Percentiles rank a stretch among this genome's conserved stretches.
Evolutionary conservation across 2,888 invertebrate genomes (phyloP).

Genomic region (Abrostola tripartita): DNA sequence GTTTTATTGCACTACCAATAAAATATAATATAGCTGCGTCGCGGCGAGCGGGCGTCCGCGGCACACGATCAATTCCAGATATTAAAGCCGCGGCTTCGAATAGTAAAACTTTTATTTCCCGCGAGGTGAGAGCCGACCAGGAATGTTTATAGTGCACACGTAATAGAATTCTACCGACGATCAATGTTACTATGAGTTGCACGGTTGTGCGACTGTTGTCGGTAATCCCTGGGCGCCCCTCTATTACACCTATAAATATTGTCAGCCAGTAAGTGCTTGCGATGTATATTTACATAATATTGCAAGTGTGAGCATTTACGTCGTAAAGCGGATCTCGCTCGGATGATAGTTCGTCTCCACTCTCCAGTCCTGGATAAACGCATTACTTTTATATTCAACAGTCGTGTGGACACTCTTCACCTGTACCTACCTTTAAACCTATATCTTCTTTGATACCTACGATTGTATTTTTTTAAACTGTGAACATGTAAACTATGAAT

Average conservation of each 20-base stretch:
- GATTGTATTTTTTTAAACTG: no score
- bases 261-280: constrained; percentile 23
- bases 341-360: constrained; percentile 19
- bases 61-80: constrained; percentile 68
- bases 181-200: constrained; percentile 53
- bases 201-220: constrained; percentile 17
- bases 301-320: constrained; percentile 31
- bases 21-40: constrained; percentile 63
- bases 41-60: constrained; percentile 18
- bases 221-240: constrained; percentile 34
- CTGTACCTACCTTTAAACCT: constrained; percentile 7
- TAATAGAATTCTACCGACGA: constrained; percentile 69
- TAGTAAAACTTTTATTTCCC: constrained; percentile 79
- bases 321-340: constrained; percentile 21
- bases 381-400: constrained; percentile 44
- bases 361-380: constrained; percentile 26
- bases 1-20: constrained; percentile 64
- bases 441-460: constrained; percentile 9
- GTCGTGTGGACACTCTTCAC: constrained; percentile 20
- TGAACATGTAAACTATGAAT: no score
- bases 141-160: constrained; percentile 33
- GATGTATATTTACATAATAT: constrained; percentile 44
- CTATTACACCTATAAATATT: constrained; percentile 13
- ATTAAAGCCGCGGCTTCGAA: constrained; percentile 67
- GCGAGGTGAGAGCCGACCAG: constrained; percentile 50